phyloP scores from a whole-genome alignment of 2,113 vertebrate genomes.

The Ictidomys tridecemlineatus region DNA sequence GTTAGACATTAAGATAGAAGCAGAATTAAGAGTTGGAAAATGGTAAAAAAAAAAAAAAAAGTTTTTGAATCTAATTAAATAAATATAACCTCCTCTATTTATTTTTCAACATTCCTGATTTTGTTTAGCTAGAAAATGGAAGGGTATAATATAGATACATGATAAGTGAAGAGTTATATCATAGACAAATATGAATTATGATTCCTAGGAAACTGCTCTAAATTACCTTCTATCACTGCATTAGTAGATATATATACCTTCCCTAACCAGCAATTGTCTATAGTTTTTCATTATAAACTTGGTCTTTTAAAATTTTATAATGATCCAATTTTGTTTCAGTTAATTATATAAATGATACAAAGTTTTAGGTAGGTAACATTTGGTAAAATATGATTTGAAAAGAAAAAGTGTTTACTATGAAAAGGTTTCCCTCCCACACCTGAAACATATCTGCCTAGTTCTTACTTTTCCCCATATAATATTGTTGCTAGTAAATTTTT shows the following conservation, averaged over 20 bases:
- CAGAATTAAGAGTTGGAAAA: slow-evolving; percentile 53
- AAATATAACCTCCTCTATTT: slow-evolving; percentile 29
- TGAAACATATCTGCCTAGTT: not conserved
- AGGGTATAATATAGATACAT: not conserved
- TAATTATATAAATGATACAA: slow-evolving; percentile 53
- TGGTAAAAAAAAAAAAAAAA: not conserved
- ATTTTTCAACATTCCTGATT: slow-evolving; percentile 53
- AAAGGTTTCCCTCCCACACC: not conserved
- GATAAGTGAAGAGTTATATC: not conserved
- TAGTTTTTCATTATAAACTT: slow-evolving; percentile 45
- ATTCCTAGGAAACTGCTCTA: not conserved
- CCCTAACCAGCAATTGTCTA: slow-evolving; percentile 34
- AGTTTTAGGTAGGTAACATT: slow-evolving; percentile 32
- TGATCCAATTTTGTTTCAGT: slow-evolving; percentile 45
- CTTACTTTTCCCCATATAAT: not conserved
- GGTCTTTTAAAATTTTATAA: not conserved
- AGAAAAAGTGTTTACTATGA: not conserved
- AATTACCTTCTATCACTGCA: not conserved
- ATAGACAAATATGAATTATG: slow-evolving; percentile 25
- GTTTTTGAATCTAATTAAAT: slow-evolving; percentile 31
- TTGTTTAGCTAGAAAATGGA: slow-evolving; percentile 50
- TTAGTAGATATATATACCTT: not conserved
- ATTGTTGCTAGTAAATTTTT: not conserved
- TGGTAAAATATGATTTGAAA: slow-evolving; percentile 57
- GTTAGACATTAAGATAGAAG: slow-evolving; percentile 8